Evolutionary conservation across 2,888 invertebrate genomes (phyloP), one percentile per base, ranked within the genome.

Genomic region (Neelides folsomi): DNA sequence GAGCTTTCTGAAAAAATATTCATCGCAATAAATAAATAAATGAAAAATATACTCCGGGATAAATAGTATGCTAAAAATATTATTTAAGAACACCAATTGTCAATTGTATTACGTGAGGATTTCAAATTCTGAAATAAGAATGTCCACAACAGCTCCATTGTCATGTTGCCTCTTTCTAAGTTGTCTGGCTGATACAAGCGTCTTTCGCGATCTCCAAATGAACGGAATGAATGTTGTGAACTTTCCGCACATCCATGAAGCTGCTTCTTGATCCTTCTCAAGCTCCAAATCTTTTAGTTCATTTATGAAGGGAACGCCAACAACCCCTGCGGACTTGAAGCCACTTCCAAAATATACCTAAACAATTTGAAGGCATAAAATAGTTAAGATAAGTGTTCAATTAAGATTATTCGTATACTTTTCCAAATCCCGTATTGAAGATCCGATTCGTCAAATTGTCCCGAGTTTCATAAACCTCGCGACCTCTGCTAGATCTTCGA

Each of bases 71-170:
- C n/a, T n/a, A n/a, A n/a, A n/a, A n/a, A n/a, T n/a, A n/a, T n/a
- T n/a, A n/a, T n/a, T n/a, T n/a, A n/a, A n/a, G n/a, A n/a, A n/a
- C n/a, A n/a, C n/a, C n/a, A n/a, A n/a, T n/a, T n/a, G n/a, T n/a
- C n/a, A 27, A 27, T 3, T 18, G 18, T 10, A 59, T 50, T 57
- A 68, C 68, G 66, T 66, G 55, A 70, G 60, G 49, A 64, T 57
- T 49, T 69, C 67, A 39, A 68, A 60, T 56, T 72, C 72, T 39
- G 65, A 64, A 36, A 72, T 71, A 37, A 72, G 66, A 27, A 70
- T 60, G 60, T 72, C 71, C 0, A 68, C 66, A 16, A 60, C 49
- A 27, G 27, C 27, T 27, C 66, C 66, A 47, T 68, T 68, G 15
- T 53, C 53, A 15, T 61, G 56, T 6, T 52, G 51, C 18, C 52